phyloP scores from a whole-genome alignment of 2,888 invertebrate genomes.

The Athalia cordata region DNA sequence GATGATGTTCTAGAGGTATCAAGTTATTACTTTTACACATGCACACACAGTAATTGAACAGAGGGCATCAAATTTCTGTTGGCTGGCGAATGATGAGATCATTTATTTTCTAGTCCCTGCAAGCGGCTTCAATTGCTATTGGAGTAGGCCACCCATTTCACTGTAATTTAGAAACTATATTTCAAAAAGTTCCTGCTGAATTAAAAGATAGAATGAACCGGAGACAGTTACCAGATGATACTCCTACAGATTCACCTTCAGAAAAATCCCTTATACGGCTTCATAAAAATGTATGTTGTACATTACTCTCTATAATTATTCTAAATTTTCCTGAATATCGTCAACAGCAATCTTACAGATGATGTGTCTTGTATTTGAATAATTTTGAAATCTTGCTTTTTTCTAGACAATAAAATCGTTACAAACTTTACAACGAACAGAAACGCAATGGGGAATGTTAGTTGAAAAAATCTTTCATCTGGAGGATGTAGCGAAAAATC shows the following conservation, averaged over 20 bases:
- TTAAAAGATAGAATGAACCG: slow-evolving; percentile 84
- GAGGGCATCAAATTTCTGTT: not conserved
- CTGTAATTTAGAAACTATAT: slow-evolving; percentile 89
- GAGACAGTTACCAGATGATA: slow-evolving; percentile 77
- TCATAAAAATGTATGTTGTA: slow-evolving; percentile 81
- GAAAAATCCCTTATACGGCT: slow-evolving; percentile 91
- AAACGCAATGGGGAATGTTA: slow-evolving; percentile 94
- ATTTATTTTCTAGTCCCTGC: slow-evolving; percentile 81
- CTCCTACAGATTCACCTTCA: slow-evolving; percentile 81
- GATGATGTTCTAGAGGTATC: slow-evolving; percentile 94
- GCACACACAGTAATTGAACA: not conserved
- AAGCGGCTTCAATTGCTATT: slow-evolving; percentile 86
- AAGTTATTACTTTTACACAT: not conserved
- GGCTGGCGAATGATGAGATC: not conserved
- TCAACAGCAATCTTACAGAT: slow-evolving; percentile 3
- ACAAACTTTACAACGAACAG: slow-evolving; percentile 94
- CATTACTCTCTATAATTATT: slow-evolving; percentile 30
- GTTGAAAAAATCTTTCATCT: slow-evolving; percentile 86
- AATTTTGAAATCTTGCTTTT: slow-evolving; percentile 34
- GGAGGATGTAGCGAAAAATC: slow-evolving; percentile 92
- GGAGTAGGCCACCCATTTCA: slow-evolving; percentile 85
- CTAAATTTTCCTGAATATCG: slow-evolving; percentile 16
- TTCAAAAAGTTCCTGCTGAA: slow-evolving; percentile 90
- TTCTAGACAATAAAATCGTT: slow-evolving; percentile 88
- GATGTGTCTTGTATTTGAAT: not conserved